phyloP scores from a whole-genome alignment of 1,140 invertebrate genomes.

The Drosophila ogumai region DNA sequence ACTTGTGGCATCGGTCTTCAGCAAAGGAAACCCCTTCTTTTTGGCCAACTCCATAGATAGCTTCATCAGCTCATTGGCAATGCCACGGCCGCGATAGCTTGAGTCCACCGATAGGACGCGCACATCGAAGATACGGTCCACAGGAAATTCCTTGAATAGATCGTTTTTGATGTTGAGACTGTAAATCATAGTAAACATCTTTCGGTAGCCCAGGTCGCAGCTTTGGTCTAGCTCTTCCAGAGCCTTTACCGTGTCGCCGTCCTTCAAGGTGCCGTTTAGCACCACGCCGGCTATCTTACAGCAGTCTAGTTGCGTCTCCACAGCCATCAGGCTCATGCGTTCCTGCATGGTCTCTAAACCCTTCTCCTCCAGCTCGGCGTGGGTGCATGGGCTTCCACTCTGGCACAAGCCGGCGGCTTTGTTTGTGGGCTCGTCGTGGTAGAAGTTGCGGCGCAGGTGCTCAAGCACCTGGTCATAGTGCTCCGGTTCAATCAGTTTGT shows the following conservation, averaged over 20 bases:
- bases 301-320: conserved; percentile 47
- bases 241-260: conserved; percentile 87
- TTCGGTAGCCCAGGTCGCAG: conserved; percentile 88
- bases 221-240: conserved; percentile 87
- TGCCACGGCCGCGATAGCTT: conserved; percentile 88
- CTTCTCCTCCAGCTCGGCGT: conserved; percentile 90
- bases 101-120: conserved; percentile 91
- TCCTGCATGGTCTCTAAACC: conserved; percentile 89
- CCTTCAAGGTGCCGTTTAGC: conserved; percentile 87
- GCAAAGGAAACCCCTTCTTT: conserved; percentile 89
- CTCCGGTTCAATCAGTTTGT: conserved; percentile 85
- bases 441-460: conserved; percentile 90
- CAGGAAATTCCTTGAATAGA: conserved; percentile 88
- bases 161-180: conserved; percentile 88
- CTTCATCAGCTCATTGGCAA: conserved; percentile 89
- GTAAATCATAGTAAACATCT: conserved; percentile 88
- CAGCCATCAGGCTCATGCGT: conserved; percentile 89
- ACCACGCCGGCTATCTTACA: conserved; percentile 89
- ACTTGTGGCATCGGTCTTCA: conserved; percentile 92
- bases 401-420: conserved; percentile 89
- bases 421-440: conserved; percentile 92
- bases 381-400: conserved; percentile 86
- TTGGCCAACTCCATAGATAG: conserved; percentile 88
- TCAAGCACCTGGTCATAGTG: conserved; percentile 88
- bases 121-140: conserved; percentile 91